phyloP scores from a whole-genome alignment of 1,140 invertebrate species.

The Neodiprion lecontei region DNA sequence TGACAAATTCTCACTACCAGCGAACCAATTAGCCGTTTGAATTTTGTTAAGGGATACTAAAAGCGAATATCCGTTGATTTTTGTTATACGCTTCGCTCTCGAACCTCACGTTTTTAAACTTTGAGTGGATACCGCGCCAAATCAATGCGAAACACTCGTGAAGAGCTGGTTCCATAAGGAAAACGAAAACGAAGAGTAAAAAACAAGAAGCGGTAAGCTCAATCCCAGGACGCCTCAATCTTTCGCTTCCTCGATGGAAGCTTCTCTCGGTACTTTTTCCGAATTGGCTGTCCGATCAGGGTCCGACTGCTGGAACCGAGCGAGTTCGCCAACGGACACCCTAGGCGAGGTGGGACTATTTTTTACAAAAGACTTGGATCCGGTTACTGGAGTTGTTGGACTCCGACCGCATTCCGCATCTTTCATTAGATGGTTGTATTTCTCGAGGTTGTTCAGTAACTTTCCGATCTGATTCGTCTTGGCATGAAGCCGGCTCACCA shows the following conservation, averaged over 20 bases:
- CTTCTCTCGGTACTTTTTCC: conserved; percentile 54
- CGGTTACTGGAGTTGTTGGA: conserved; percentile 64
- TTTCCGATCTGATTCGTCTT: conserved; percentile 91
- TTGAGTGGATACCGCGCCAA: too few species aligned
- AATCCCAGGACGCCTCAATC: neutral
- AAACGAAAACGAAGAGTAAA: too few species aligned
- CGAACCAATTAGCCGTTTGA: too few species aligned
- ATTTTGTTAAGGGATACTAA: too few species aligned
- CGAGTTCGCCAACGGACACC: conserved; percentile 27
- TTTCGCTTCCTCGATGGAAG: conserved; percentile 30
- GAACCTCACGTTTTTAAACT: too few species aligned
- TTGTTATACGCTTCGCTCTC: too few species aligned
- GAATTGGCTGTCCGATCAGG: conserved; percentile 45
- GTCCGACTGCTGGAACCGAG: conserved; percentile 51
- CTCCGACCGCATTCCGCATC: conserved; percentile 65
- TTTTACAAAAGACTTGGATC: conserved; percentile 54
- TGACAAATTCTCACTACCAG: too few species aligned
- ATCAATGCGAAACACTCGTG: too few species aligned
- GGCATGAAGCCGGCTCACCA: conserved; percentile 87
- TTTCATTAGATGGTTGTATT: conserved; percentile 77
- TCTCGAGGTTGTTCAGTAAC: conserved; percentile 87
- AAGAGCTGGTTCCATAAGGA: too few species aligned
- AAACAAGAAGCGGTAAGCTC: too few species aligned
- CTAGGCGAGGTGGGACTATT: conserved; percentile 58
- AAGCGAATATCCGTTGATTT: too few species aligned